phyloP scores from a whole-genome alignment of 1,140 invertebrate genomes.

The Nephila pilipes region DNA sequence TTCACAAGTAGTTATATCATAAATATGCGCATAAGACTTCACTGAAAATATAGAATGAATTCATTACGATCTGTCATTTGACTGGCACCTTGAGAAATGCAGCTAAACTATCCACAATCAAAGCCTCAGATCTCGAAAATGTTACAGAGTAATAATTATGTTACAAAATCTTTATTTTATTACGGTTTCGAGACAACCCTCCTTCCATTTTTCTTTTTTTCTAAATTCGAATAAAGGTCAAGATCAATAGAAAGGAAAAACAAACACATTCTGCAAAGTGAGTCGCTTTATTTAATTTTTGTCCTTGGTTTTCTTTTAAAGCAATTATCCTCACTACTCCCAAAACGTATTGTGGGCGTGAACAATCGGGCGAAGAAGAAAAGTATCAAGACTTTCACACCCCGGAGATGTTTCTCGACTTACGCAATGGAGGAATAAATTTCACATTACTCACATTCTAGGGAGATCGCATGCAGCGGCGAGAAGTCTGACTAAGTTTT shows the following conservation, averaged over 20 bases:
- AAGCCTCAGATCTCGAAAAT: too few relatives aligned
- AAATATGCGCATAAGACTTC: too few relatives aligned
- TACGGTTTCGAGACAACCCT: not conserved
- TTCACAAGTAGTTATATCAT: too few relatives aligned
- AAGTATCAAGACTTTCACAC: not conserved
- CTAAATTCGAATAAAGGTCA: not conserved
- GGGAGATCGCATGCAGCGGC: too few relatives aligned
- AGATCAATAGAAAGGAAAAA: constrained; percentile 2
- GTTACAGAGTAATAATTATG: too few relatives aligned
- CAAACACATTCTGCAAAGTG: not conserved
- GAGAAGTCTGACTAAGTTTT: too few relatives aligned
- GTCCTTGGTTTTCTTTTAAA: not conserved
- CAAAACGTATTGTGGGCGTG: not conserved
- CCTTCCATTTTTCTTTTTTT: not conserved
- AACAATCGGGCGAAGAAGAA: not conserved
- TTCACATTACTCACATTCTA: not conserved
- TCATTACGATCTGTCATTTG: too few relatives aligned
- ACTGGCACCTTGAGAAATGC: too few relatives aligned
- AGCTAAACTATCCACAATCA: too few relatives aligned
- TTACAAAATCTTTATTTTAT: too few relatives aligned
- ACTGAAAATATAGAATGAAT: too few relatives aligned
- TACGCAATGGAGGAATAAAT: not conserved
- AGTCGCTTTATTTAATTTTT: not conserved
- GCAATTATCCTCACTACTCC: not conserved
- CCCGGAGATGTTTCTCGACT: not conserved